Conservation (phyloP, 2,113 vertebrate species). For the Xiphophorus hellerii region DNA sequence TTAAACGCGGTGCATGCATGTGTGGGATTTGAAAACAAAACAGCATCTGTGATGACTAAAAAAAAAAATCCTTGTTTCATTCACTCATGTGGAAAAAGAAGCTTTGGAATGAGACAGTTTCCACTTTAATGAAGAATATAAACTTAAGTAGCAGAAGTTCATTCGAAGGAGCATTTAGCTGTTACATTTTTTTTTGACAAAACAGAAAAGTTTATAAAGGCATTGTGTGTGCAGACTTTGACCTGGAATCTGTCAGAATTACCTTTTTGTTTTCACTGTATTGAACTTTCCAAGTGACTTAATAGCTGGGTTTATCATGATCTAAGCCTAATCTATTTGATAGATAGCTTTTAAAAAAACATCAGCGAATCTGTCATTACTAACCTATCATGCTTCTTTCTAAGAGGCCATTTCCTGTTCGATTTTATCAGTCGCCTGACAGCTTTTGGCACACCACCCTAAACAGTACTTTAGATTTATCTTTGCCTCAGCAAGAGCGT, state of each 20-base stretch:
- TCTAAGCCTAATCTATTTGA: conserved; percentile 7
- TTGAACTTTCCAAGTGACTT: conserved; percentile 14
- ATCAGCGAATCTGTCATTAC: conserved; percentile 12
- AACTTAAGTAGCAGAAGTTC: not conserved
- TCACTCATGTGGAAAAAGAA: not conserved
- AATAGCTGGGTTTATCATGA: conserved; percentile 4
- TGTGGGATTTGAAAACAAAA: not conserved
- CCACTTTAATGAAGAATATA: not conserved
- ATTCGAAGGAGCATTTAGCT: not conserved
- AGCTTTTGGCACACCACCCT: conserved; percentile 46
- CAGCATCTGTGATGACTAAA: not conserved
- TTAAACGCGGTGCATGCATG: no score
- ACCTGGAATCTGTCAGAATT: not conserved
- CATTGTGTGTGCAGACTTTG: not conserved
- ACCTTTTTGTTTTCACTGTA: not conserved
- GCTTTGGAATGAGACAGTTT: no score
- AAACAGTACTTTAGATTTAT: conserved; percentile 47
- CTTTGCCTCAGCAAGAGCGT: conserved; percentile 47
- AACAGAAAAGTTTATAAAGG: no score
- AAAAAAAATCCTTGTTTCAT: not conserved
- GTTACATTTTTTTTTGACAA: no score
- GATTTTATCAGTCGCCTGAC: conserved; percentile 53
- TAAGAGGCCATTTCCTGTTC: conserved; percentile 45
- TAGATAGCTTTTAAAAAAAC: conserved; percentile 12
- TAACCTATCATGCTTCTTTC: conserved; percentile 30